Evolutionary conservation across 2,888 invertebrate species (phyloP), one percentile per base, ranked within the genome.

Genomic region (Drosophila setosimentum): DNA sequence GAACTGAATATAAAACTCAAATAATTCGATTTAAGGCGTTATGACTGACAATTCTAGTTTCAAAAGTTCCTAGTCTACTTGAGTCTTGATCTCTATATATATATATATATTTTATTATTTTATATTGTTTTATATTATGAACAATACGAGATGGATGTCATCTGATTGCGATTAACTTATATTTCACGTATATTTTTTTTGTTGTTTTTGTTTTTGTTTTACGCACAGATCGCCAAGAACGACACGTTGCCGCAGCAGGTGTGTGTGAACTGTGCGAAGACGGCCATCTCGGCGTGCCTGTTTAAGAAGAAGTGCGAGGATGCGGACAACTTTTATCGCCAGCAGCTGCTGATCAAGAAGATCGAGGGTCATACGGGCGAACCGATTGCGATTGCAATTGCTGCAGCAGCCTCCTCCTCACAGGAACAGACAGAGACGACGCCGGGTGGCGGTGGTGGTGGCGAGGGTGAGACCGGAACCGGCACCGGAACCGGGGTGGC

Each of bases 221-320:
- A 7, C 90, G 27, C 78, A n/a, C 45, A 93, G 93, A 92, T 93
- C 62, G 86, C 91, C 65, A 92, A 92, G 61, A 91, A 89, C 54
- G 93, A 93, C 78, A 90, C 91, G 11, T 73, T 93, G 72, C 93
- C 93, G 53, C 93, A 93, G 67, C 92, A 93, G 83, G 92, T 93
- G 68, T 93, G 93, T 63, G 87, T 92, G 37, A 74, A 76, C 30
- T 93, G 93, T 73, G 93, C 93, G 58, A 92, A 92, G 76, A 90
- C 91, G 35, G 91, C 91, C 37, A 91, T 93, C 24, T 92, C 91
- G 62, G 93, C 93, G 7, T 93, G 91, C 65, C 84, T 91, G 54
- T 91, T 93, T 67, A 93, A 93, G 70, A 91, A 93, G 79, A 93
- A 93, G 76, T 93, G 93, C 74, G 93, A 93, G 85, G 93, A 93